Percentiles rank a stretch among this genome's conserved stretches.
Conservation (phyloP, 2,113 vertebrate species). For the Serinus canaria region DNA sequence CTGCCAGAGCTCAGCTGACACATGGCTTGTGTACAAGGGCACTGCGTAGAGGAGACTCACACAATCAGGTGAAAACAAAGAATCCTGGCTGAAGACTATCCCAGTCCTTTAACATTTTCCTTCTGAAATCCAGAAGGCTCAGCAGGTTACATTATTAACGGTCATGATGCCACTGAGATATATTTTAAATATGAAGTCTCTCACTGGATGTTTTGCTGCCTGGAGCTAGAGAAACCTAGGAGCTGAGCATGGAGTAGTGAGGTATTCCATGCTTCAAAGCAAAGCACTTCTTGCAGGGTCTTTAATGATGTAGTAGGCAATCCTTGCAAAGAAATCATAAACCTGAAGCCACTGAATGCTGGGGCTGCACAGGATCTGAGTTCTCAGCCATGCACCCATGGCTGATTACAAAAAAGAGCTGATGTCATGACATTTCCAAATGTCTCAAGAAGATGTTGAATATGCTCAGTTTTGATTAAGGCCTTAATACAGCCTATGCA, state of each 20-base stretch:
- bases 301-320: not conserved
- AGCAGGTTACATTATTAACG: not conserved
- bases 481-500: not conserved
- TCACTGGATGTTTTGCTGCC: not conserved
- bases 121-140: not conserved
- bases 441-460: not conserved
- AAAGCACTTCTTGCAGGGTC: not conserved
- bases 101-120: not conserved
- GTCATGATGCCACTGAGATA: not conserved
- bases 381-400: not conserved
- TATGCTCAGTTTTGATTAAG: not conserved
- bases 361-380: not conserved
- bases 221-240: not conserved
- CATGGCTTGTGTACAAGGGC: rapidly evolving
- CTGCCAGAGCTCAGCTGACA: not conserved
- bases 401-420: not conserved
- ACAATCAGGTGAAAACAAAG: not conserved
- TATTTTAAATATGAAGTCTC: not conserved
- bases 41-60: rapidly evolving
- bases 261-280: not conserved
- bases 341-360: not conserved
- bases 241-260: not conserved
- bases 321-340: not conserved
- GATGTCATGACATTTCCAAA: not conserved
- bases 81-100: not conserved